Evolutionary conservation across 2,888 invertebrate species (phyloP), one percentile per base, ranked within the genome.

Genomic region (Drosophila birchii): DNA sequence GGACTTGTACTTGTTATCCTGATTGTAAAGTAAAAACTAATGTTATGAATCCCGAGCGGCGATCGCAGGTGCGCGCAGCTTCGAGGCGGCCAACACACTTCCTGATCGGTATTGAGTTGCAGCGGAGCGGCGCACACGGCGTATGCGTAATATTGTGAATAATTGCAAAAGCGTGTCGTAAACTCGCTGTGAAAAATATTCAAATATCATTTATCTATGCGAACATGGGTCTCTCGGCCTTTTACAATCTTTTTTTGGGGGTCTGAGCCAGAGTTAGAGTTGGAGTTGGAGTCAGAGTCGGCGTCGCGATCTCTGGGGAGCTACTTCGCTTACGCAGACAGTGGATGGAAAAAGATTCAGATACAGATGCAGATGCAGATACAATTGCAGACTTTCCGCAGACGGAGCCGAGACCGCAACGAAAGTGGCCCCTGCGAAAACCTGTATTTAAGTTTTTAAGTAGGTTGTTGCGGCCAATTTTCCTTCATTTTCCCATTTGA

Each of bases 81-180:
- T 18, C 47, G 36, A 70, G 49, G 45, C 49, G 57, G 58, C 62
- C 70, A 81, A 62, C 72, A 87, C 88, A 87, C 88, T 82, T 82
- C 82, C 82, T 82, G 88, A 64, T 86, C 60, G 55, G 70, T 81
- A 71, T 80, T 75, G 57, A 47, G 71, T 75, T 81, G 76, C 70
- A 63, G 44, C 43, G 51, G 20, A 20, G 20, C 36, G 29, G 59
- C 29, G 34, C 55, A 44, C 44, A 64, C 55, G 67, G 80, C 83
- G 83, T 87, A 85, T 82, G 81, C 85, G 88, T 85, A 87, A 82
- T 87, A 81, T 85, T 76, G 77, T 79, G 82, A 82, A 85, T 82
- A 82, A 82, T 82, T 82, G 88, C 85, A 82, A 82, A 87, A 87
- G 82, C 82, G 75, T 87, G 81, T 85, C 77, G 79, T 77, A 85